Evolutionary conservation across 2,113 vertebrate species (phyloP), one percentile per base, ranked within the genome.

Genomic region (Pseudois nayaur): DNA sequence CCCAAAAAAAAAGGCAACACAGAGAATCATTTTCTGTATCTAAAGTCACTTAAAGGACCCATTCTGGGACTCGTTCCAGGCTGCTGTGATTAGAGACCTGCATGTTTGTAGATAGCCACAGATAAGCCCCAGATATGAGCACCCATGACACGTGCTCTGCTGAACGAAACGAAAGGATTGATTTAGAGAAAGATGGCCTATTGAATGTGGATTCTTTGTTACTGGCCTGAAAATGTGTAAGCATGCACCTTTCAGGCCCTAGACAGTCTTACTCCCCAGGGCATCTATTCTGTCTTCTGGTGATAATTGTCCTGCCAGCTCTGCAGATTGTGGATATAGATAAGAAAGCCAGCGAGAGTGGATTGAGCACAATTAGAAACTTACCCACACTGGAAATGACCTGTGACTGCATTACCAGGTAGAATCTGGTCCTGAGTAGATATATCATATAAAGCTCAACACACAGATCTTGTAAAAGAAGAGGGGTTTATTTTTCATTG

Each of bases 21-120:
- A 91, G 91, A 96, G 97, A 97, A 97, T 88, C 29, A 48, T 67
- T 98, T 98, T 96, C 94, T 97, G 27, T 96, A 93, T 93, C 97
- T 98, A 87, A 97, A 76, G 13, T 87, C 83, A 78, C 89, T 98
- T 95, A 87, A 74, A 90, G 96, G 62, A 81, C 81, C 90, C 83
- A 95, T 94, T 96, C 83, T 95, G 87, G 84, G 87, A 95, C 59
- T 95, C 64, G 71, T 92, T 94, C 89, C 96, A 95, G 87, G 62
- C 50, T 86, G 52, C 92, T 95, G 3, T 97, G 96, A 97, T 97
- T 97, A 97, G 95, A 94, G 64, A 95, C 74, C 92, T 92, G 79
- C 43, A 36, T 57, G 87, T 87, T 96, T 95, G 59, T 94, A 90
- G 96, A 96, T 96, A 95, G 54, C 90, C 64, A 21, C 79, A 95